Conservation (phyloP, 1,140 invertebrate species). For the Atopsyche davidsoni region DNA sequence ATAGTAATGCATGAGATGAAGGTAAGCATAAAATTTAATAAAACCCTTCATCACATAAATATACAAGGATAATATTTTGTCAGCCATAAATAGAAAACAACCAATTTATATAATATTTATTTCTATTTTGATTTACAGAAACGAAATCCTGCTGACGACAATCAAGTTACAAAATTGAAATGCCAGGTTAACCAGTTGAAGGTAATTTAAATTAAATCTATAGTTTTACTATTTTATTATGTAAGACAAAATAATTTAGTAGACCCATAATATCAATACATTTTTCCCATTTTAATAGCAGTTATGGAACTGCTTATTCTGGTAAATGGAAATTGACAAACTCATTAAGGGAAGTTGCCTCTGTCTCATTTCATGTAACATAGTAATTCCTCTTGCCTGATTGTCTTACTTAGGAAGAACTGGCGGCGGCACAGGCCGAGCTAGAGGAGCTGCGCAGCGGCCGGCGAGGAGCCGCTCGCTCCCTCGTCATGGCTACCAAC, state of each 20-base stretch:
- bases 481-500: conserved; percentile 35
- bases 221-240: background rate
- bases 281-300: too few relatives aligned
- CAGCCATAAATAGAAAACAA: too few relatives aligned
- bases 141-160: conserved; percentile 31
- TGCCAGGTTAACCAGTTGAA: conserved; percentile 39
- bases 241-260: background rate
- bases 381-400: too few relatives aligned
- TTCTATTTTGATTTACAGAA: conserved; percentile 29
- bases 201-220: too few relatives aligned
- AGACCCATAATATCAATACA: too few relatives aligned
- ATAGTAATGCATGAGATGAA: too few relatives aligned
- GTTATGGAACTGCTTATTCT: background rate
- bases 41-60: too few relatives aligned
- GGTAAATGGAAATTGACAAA: too few relatives aligned
- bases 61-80: too few relatives aligned
- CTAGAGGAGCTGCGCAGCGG: conserved; percentile 29
- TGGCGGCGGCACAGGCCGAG: conserved; percentile 31
- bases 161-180: conserved; percentile 33
- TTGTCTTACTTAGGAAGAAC: conserved; percentile 34
- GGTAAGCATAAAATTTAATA: too few relatives aligned
- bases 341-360: too few relatives aligned
- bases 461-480: conserved; percentile 32
- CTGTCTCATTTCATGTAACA: too few relatives aligned
- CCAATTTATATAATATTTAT: background rate